phyloP scores from a whole-genome alignment of 2,113 vertebrate species.

The Rhynchomys soricoides region DNA sequence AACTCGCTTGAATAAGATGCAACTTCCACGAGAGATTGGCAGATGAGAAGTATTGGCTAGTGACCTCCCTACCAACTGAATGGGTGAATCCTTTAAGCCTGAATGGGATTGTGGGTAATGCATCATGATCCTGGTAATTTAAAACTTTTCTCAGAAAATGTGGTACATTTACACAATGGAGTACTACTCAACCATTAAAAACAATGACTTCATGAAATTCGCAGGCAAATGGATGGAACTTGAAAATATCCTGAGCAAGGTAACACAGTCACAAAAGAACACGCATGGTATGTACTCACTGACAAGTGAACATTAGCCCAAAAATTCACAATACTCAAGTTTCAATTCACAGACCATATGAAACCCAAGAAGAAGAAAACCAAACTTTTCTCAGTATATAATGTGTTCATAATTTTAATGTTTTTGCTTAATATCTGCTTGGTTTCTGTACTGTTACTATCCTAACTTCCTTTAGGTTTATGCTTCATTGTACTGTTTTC shows the following conservation, averaged over 20 bases:
- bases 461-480: background rate
- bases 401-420: background rate
- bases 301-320: too few species aligned
- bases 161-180: too few species aligned
- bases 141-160: background rate
- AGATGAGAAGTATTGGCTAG: background rate
- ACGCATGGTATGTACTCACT: too few species aligned
- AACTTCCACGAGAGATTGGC: background rate
- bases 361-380: too few species aligned
- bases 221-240: too few species aligned
- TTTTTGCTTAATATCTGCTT: background rate
- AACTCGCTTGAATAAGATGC: background rate
- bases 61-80: background rate
- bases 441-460: background rate
- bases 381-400: background rate
- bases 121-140: background rate
- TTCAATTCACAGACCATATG: too few species aligned
- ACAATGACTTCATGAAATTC: too few species aligned
- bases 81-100: background rate
- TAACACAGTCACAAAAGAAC: too few species aligned
- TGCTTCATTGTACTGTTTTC: background rate
- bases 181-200: too few species aligned
- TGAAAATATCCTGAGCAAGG: too few species aligned
- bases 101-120: background rate
- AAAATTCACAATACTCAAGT: too few species aligned